phyloP scores from a whole-genome alignment of 2,888 invertebrate species.

The Coelogynopora nodosa region DNA sequence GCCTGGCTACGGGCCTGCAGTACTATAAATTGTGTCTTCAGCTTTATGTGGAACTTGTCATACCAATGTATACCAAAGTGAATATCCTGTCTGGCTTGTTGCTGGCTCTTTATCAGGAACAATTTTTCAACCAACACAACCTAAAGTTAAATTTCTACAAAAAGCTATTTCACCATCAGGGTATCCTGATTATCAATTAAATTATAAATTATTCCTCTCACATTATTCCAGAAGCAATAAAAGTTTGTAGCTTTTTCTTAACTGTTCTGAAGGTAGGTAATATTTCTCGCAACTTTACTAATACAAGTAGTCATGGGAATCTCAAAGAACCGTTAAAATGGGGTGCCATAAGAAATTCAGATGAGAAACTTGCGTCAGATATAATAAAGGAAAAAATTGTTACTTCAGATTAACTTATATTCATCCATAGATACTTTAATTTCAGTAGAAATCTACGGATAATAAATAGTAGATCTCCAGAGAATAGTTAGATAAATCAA shows the following conservation, averaged over 20 bases:
- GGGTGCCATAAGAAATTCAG: background rate
- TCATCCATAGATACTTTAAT: too few species aligned
- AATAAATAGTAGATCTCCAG: too few species aligned
- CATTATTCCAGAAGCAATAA: background rate
- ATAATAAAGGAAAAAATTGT: background rate
- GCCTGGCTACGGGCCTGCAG: too few species aligned
- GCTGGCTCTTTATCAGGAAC: background rate
- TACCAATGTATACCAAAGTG: too few species aligned
- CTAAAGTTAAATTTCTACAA: too few species aligned
- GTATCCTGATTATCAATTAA: background rate
- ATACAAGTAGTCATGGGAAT: background rate
- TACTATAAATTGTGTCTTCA: too few species aligned
- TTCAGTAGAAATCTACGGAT: too few species aligned
- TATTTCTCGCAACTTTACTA: too few species aligned
- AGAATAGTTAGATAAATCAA: too few species aligned
- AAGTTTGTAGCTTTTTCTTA: background rate
- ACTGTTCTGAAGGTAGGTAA: background rate
- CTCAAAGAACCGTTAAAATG: background rate
- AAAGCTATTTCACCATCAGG: background rate
- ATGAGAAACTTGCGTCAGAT: too few species aligned
- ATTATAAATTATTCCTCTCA: background rate
- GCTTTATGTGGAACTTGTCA: too few species aligned
- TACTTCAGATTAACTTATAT: background rate
- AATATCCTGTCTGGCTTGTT: too few species aligned
- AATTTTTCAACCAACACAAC: background rate